Percentiles rank a stretch among this genome's conserved stretches.
phyloP scores from a whole-genome alignment of 1,140 invertebrate genomes.

The Brachionus rubens region DNA sequence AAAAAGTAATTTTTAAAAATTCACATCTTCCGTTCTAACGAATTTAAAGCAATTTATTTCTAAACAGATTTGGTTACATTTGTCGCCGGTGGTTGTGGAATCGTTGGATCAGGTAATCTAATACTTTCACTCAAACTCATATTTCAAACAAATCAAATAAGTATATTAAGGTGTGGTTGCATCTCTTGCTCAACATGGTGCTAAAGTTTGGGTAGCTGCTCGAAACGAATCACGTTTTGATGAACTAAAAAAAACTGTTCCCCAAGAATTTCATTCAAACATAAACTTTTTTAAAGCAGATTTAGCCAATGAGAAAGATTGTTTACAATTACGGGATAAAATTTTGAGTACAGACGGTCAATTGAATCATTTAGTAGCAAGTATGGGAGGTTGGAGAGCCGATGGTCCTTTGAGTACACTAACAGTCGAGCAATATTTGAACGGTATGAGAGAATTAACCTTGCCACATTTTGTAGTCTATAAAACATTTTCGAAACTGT shows the following conservation, averaged over 20 bases:
- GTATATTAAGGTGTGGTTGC: neutral
- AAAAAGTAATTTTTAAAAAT: constrained; percentile 15
- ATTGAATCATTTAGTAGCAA: constrained; percentile 13
- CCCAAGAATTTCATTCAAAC: constrained; percentile 22
- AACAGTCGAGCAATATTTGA: neutral
- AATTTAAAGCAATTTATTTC: neutral
- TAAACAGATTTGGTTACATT: constrained; percentile 32
- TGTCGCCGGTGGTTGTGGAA: constrained; percentile 35
- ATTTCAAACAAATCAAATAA: too few species aligned
- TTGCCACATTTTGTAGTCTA: constrained; percentile 40
- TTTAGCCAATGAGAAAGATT: constrained; percentile 30
- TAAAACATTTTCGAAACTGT: constrained; percentile 40
- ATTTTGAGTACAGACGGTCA: constrained; percentile 9
- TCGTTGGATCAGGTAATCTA: constrained; percentile 10
- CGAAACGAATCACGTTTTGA: constrained; percentile 33
- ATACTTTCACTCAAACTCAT: too few species aligned
- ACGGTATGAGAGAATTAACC: constrained; percentile 23
- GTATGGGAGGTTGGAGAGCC: constrained; percentile 41
- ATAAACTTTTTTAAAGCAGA: constrained; percentile 29
- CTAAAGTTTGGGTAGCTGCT: constrained; percentile 19
- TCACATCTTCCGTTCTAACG: too few species aligned
- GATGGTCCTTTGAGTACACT: constrained; percentile 30
- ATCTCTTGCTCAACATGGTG: constrained; percentile 27
- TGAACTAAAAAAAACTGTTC: neutral
- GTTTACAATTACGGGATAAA: neutral